Base-by-base conservation (phyloP, 53 echinoderm and acorn worm genomes). In the Holothuria leucospilota region DNA sequence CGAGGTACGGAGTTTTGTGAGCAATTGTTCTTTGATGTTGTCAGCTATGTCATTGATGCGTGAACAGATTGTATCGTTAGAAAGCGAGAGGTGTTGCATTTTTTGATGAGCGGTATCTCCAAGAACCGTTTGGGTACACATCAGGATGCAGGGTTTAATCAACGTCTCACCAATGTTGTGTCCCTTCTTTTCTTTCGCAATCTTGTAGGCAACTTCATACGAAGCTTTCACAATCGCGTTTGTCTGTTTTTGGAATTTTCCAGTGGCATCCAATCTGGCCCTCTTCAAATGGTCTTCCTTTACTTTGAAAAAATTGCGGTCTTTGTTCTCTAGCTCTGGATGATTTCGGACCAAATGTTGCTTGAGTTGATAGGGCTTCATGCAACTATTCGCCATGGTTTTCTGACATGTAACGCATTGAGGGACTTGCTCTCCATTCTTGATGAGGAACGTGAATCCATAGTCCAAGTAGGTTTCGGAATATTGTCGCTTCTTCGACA, bases 121-220 rank as follows among this genome's bases (percentile, higher is more conserved):
- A 18, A 64, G 11, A 15, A 64, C 2, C 20, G 27, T 8, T 59
- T 64, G n/a, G n/a, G 20, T 27, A 27, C 64, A 64, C 18, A 24
- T 8, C 64, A 64, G 64, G 23, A 64, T 64, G 20, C 64, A 64
- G 20, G 64, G 64, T 27, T 64, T 64, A 8, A 1, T 18, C 2
- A 64, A 64, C 64, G 64, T 64, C 64, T 64, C 64, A 13, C 64
- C 64, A 64, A 64, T 64, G 13, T 23, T 64, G 64, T 64, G 64
- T 64, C 13, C 13, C 20, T 64, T 64, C 18, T 64, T 64, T 27
- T 9, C 18, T 27, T 18, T 64, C 18, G 64, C 11, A 13, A 64
- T 64, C 64, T 64, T 64, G 64, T 64, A 64, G 7, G 64, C 12
- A 18, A 64, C 64, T 64, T 64, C 64, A 18, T 64, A 64, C 20